Evolutionary conservation across 2,797 vertebrate species (phyloP).

Genomic region (Tenualosa ilisha): DNA sequence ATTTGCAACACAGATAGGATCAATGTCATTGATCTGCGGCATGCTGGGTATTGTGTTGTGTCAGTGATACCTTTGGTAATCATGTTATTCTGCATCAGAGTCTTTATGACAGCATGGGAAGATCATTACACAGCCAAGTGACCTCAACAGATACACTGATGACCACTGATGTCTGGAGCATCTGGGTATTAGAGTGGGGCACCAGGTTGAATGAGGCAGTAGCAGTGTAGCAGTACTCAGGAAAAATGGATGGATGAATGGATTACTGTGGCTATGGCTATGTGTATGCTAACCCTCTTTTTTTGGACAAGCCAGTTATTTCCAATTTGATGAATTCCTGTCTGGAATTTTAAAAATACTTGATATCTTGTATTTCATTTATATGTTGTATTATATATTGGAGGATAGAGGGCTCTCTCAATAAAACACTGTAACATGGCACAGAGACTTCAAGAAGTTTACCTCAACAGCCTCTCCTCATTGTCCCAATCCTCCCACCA

Average conservation of each 20-base stretch:
- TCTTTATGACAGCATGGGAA: background rate
- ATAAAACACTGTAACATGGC: background rate
- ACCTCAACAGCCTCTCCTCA: background rate
- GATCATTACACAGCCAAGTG: background rate
- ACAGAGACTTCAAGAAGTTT: too few relatives aligned
- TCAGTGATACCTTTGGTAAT: background rate
- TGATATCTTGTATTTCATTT: too few relatives aligned
- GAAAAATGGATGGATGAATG: background rate
- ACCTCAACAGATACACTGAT: background rate
- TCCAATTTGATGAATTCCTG: too few relatives aligned
- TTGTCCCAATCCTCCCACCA: background rate
- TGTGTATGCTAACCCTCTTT: background rate
- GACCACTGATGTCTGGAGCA: background rate
- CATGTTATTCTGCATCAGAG: background rate
- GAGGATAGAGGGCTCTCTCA: background rate
- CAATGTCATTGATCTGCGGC: slow-evolving; percentile 1
- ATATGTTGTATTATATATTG: too few relatives aligned
- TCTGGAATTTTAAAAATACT: too few relatives aligned
- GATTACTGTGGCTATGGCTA: background rate
- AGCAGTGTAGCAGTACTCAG: background rate
- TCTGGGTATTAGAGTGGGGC: background rate
- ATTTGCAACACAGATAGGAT: slow-evolving; percentile 5
- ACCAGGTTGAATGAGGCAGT: background rate
- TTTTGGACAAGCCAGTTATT: background rate
- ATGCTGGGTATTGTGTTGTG: background rate